Percentiles rank a stretch among this genome's conserved stretches.
These are phyloP conservation scores for Nomada fabriciana DNA, from an alignment of 2,888 invertebrate genomes.

Conservation along the genomic window DNA sequence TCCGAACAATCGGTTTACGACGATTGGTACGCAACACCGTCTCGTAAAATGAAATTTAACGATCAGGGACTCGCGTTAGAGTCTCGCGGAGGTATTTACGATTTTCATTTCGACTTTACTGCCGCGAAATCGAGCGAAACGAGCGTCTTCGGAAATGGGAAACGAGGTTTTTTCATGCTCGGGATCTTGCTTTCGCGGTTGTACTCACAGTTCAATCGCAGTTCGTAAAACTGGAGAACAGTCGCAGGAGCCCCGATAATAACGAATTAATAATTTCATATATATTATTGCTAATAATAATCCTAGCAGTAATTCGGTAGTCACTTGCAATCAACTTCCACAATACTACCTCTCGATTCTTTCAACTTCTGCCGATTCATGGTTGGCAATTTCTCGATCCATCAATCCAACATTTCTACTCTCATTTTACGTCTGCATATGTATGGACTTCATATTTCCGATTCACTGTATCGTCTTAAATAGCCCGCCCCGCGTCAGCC, in stretches of 20 bases:
- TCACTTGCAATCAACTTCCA: slow-evolving; percentile 1
- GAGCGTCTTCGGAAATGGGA: neutral
- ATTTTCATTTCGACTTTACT: slow-evolving; percentile 34
- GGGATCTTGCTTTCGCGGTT: neutral
- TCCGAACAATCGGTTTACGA: slow-evolving; percentile 20
- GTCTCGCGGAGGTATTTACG: slow-evolving; percentile 23
- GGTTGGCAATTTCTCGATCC: slow-evolving; percentile 1
- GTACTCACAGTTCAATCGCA: too few species aligned
- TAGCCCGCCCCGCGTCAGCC: slow-evolving; percentile 5
- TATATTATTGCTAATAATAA: too few species aligned
- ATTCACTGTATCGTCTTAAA: slow-evolving; percentile 32
- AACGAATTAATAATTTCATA: too few species aligned
- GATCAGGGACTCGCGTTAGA: neutral
- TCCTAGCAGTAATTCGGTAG: slow-evolving; percentile 1
- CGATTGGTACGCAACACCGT: neutral
- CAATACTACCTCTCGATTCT: neutral
- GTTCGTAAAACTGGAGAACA: too few species aligned
- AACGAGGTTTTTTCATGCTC: neutral
- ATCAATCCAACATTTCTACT: neutral
- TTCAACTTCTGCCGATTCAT: neutral
- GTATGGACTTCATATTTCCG: neutral
- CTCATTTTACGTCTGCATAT: too few species aligned
- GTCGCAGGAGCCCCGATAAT: too few species aligned
- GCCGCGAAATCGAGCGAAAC: slow-evolving; percentile 4
- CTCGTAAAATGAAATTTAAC: slow-evolving; percentile 41